Conservation (phyloP, 53 echinoderm and acorn worm genomes). For the Apostichopus leukothele region DNA sequence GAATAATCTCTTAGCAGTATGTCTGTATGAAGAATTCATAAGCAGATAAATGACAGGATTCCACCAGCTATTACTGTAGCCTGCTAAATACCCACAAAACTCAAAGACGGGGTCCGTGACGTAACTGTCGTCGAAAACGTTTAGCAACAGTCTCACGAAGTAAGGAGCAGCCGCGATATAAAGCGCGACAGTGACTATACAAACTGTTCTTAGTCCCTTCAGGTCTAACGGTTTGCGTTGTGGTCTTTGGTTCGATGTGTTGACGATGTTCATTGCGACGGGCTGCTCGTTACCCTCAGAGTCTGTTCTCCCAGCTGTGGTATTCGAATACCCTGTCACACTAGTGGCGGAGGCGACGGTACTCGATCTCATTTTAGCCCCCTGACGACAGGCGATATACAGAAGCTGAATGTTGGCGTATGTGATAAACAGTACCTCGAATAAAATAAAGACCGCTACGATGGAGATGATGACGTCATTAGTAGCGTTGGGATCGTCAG, state of each 20-base stretch:
- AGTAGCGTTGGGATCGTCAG: too few species aligned
- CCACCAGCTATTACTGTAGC: conserved; percentile 49
- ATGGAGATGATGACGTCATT: neutral
- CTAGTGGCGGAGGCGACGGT: neutral
- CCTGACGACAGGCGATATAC: conserved; percentile 22
- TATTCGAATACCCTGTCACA: neutral
- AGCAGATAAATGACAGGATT: conserved; percentile 33
- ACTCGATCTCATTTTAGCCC: neutral
- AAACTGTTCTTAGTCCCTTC: conserved; percentile 32
- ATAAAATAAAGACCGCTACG: conserved; percentile 9
- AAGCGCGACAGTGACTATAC: neutral
- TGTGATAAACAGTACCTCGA: conserved; percentile 1
- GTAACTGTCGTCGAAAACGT: conserved; percentile 1
- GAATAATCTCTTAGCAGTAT: conserved; percentile 19
- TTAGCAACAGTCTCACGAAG: neutral
- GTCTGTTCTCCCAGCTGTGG: neutral
- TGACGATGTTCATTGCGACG: too few species aligned
- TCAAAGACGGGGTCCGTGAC: conserved; percentile 1
- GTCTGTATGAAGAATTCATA: conserved; percentile 26
- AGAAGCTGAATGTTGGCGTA: conserved; percentile 11
- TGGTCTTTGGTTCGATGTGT: neutral
- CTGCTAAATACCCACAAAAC: conserved; percentile 5
- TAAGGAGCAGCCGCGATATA: conserved; percentile 18
- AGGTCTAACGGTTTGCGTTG: conserved; percentile 11
- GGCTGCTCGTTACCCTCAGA: neutral